Evolutionary conservation across 23 tunicate species (phyloP), one percentile per base, ranked within the genome.

Genomic region (Clavelina lepadiformis): DNA sequence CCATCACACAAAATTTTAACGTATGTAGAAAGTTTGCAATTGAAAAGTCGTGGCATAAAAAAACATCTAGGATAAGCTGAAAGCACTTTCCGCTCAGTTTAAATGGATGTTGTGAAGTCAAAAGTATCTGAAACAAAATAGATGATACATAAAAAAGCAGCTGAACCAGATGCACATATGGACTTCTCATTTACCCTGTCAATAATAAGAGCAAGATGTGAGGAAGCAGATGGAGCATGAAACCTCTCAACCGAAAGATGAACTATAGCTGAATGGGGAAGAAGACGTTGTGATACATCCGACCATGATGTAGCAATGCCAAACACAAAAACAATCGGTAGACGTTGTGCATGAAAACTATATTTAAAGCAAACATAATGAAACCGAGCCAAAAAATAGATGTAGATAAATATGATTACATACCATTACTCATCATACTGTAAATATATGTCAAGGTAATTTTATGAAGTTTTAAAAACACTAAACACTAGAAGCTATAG

Each of bases 291-390:
- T 5, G 83, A 60, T 1, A 78, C 75, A 20, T 65, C 76, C 0
- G 56, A 23, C 94, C 94, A 85, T n/a, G 94, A 71, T 8, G 83
- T 85, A 8, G 94, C 81, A 31, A 85, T 67, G 3, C 94, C 83
- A 38, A 85, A 65, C 5, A 85, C 69, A n/a, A 85, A 52, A 2
- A 78, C 59, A 20, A 85, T 19, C 27, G 81, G 81, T 27, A 85
- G 55, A 2, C 46, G 24, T 0, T 29, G 27, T 6, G 50, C 63
- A 49, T 63, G 65, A 6, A 38, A 38, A 36, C 91, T 82, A 29
- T 20, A 60, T 58, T 25, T 0, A 25, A n/a, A 56, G 13, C n/a
- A n/a, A n/a, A n/a, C n/a, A n/a, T n/a, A n/a, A n/a, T n/a, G n/a
- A n/a, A n/a, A n/a, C n/a, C n/a, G n/a, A n/a, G n/a, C n/a, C n/a